Percentiles rank a stretch among this genome's conserved stretches.
These are phyloP conservation scores for Trichosurus vulpecula DNA, from an alignment of 2,797 vertebrate genomes.

Conservation along the genomic window DNA sequence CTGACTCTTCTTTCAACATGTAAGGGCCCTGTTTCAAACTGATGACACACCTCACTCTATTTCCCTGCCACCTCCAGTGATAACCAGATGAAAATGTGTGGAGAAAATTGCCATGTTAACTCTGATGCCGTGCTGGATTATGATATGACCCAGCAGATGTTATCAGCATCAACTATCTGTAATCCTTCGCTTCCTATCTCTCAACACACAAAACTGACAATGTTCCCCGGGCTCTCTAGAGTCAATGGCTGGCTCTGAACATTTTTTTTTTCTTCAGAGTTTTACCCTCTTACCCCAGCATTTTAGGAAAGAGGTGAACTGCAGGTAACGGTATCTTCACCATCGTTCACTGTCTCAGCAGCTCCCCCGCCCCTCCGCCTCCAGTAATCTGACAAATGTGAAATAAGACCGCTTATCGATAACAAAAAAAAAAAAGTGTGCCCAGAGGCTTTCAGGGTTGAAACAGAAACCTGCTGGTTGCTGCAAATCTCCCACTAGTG, in stretches of 20 bases:
- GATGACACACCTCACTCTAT: slow-evolving; percentile 6
- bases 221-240: slow-evolving; percentile 34
- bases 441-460: slow-evolving; percentile 68
- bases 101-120: slow-evolving; percentile 35
- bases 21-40: background rate
- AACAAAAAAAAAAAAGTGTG: slow-evolving; percentile 36
- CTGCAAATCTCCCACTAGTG: slow-evolving; percentile 74
- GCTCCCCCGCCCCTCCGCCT: slow-evolving; percentile 2
- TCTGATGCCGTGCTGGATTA: slow-evolving; percentile 57
- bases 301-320: slow-evolving; percentile 18
- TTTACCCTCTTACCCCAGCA: background rate
- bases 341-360: slow-evolving; percentile 41
- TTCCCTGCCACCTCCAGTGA: slow-evolving; percentile 1
- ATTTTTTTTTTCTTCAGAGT: background rate
- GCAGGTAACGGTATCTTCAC: slow-evolving; percentile 34
- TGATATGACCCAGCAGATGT: slow-evolving; percentile 59
- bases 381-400: slow-evolving; percentile 56
- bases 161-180: slow-evolving; percentile 39
- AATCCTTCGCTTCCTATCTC: slow-evolving; percentile 69
- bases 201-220: slow-evolving; percentile 66
- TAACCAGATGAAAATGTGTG: slow-evolving; percentile 5
- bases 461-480: slow-evolving; percentile 58
- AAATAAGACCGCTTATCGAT: slow-evolving; percentile 72
- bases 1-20: background rate
- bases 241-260: background rate